Evolutionary conservation across 2,888 invertebrate genomes (phyloP).

Genomic region (Portevinia maculata): DNA sequence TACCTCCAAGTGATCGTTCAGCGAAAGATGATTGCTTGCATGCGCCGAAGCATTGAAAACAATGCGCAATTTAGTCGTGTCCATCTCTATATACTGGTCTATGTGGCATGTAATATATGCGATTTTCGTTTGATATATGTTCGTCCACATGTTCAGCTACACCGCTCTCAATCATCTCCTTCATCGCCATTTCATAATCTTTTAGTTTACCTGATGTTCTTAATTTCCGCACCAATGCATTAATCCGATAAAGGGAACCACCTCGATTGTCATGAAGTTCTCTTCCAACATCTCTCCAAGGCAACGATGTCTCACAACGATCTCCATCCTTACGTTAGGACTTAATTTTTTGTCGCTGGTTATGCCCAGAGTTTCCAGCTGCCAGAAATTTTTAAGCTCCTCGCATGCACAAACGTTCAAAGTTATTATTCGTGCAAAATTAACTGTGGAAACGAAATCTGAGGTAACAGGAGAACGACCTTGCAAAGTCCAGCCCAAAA

Average conservation of each 20-base stretch:
- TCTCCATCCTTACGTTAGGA: slow-evolving; percentile 6
- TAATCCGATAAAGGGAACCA: slow-evolving; percentile 17
- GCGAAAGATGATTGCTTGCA: slow-evolving; percentile 51
- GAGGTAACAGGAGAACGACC: slow-evolving; percentile 1
- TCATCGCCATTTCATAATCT: slow-evolving; percentile 12
- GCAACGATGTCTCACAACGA: slow-evolving; percentile 23
- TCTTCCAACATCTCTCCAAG: not conserved
- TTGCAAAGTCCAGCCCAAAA: slow-evolving; percentile 32
- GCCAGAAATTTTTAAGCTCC: slow-evolving; percentile 19
- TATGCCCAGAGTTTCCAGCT: slow-evolving; percentile 27
- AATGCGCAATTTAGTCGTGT: slow-evolving; percentile 46
- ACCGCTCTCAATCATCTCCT: slow-evolving; percentile 17
- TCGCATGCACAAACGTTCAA: slow-evolving; percentile 8
- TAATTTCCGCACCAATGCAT: slow-evolving; percentile 18
- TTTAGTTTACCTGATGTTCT: not conserved
- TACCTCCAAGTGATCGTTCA: slow-evolving; percentile 74
- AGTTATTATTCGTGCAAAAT: not conserved
- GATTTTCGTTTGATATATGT: not conserved
- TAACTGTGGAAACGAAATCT: not conserved
- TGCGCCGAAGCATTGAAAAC: slow-evolving; percentile 57
- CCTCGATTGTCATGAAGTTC: slow-evolving; percentile 10
- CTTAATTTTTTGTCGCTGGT: slow-evolving; percentile 1
- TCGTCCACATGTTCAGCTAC: slow-evolving; percentile 17
- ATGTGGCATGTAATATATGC: slow-evolving; percentile 7
- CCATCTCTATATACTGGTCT: slow-evolving; percentile 24